A percentile compares a stretch with the other conserved stretches of the same genome.
phyloP scores from a whole-genome alignment of 30 jellyfish, hydroid and myxozoan genomes.

The Hydractinia symbiolongicarpus region DNA sequence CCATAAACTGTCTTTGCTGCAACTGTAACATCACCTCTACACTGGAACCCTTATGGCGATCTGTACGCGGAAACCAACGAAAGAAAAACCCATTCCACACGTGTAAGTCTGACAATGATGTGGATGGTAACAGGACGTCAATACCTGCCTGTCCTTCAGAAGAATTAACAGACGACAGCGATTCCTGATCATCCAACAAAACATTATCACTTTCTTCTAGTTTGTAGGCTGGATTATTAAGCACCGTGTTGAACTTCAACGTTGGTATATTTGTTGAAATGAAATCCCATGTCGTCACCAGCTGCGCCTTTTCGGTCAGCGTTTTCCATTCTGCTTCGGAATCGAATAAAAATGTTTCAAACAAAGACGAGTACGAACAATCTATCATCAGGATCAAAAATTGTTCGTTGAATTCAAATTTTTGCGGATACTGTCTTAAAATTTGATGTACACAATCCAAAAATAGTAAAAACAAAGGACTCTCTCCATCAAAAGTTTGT shows the following conservation, averaged over 20 bases:
- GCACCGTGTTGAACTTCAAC: conserved; percentile 37
- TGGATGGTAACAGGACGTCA: conserved; percentile 17
- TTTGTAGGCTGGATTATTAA: conserved; percentile 54
- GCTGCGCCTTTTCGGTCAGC: conserved; percentile 12
- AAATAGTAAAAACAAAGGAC: conserved; percentile 75
- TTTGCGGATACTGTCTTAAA: conserved; percentile 54
- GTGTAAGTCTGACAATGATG: not conserved
- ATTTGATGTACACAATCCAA: conserved; percentile 78
- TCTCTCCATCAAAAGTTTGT: conserved; percentile 42
- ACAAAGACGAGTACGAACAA: conserved; percentile 65
- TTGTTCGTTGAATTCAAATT: conserved; percentile 75
- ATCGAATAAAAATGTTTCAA: conserved; percentile 75
- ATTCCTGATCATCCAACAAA: conserved; percentile 6
- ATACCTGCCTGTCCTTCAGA: not conserved
- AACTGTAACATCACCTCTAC: conserved; percentile 39
- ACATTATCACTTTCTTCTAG: not conserved
- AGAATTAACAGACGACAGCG: not conserved
- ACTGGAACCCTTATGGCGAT: conserved; percentile 63
- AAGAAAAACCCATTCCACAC: conserved; percentile 60
- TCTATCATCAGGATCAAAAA: conserved; percentile 58
- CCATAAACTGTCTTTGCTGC: conserved; percentile 68
- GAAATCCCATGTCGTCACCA: conserved; percentile 80
- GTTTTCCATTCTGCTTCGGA: conserved; percentile 45
- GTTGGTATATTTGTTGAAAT: conserved; percentile 49
- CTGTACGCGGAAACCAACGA: conserved; percentile 78